phyloP scores from a whole-genome alignment of 2,888 invertebrate species.

The Ectobius pallidus region DNA sequence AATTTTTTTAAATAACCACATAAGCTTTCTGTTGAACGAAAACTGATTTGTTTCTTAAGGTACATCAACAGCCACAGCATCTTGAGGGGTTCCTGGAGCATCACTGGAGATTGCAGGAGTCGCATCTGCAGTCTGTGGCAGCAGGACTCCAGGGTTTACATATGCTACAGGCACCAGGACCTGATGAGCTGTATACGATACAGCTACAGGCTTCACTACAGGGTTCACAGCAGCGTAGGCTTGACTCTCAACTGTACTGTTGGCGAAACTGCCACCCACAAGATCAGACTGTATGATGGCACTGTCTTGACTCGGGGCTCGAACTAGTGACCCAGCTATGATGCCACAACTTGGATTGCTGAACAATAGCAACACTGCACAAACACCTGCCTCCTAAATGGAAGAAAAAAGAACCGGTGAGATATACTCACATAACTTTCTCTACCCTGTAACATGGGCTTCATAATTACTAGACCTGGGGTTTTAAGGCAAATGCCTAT shows the following conservation, averaged over 20 bases:
- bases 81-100: background rate
- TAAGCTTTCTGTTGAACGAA: no score
- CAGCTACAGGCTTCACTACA: constrained; percentile 49
- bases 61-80: background rate
- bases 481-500: no score
- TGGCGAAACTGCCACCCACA: constrained; percentile 53
- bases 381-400: background rate
- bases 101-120: no score
- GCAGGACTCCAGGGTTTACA: no score
- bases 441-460: no score
- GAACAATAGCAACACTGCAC: background rate
- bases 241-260: constrained; percentile 51
- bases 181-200: constrained; percentile 47
- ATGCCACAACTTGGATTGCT: background rate
- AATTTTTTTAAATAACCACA: no score
- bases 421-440: no score
- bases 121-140: no score
- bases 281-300: constrained; percentile 52
- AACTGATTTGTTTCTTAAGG: no score
- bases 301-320: constrained; percentile 51
- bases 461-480: no score
- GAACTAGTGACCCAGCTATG: constrained; percentile 44
- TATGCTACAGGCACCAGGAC: background rate
- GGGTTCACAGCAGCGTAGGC: constrained; percentile 51
- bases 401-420: no score